These are phyloP conservation scores for Nephrotoma appendiculata DNA, from an alignment of 2,888 invertebrate species.

Conservation along the genomic window DNA sequence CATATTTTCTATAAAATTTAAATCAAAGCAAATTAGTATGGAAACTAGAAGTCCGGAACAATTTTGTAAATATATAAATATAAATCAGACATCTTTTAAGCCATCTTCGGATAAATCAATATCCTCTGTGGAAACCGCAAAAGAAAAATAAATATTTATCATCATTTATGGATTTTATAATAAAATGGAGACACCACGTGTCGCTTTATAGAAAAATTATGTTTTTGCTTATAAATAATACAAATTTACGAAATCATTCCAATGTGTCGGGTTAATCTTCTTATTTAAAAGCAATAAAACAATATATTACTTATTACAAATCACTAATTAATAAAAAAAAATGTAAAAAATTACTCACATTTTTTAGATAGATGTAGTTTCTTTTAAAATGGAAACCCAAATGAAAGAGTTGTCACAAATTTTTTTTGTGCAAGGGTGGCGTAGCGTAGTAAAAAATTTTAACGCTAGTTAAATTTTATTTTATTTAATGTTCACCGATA, in stretches of 20 bases:
- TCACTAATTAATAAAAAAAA: not conserved
- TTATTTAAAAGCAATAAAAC: not conserved
- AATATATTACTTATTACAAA: not conserved
- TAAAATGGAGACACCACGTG: not conserved
- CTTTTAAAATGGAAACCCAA: conserved; percentile 2
- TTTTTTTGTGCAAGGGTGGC: not conserved
- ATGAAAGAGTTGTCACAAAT: not conserved
- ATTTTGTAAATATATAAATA: not conserved
- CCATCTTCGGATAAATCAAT: conserved; percentile 24
- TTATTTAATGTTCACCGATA: not conserved
- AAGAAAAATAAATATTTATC: conserved; percentile 28
- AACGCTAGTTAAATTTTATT: not conserved
- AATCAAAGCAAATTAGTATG: not conserved
- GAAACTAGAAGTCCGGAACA: not conserved
- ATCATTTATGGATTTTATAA: conserved; percentile 12
- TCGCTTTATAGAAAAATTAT: conserved; percentile 5
- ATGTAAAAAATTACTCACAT: not conserved
- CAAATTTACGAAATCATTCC: not conserved
- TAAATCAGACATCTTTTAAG: conserved; percentile 25
- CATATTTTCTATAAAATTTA: conserved; percentile 47
- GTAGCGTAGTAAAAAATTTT: not conserved
- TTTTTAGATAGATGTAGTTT: not conserved
- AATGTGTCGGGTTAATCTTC: not conserved
- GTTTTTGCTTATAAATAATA: not conserved
- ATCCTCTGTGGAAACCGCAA: conserved; percentile 35